Evolutionary conservation across 2,888 invertebrate genomes (phyloP).

Genomic region (Rhamphomyia laevipes): DNA sequence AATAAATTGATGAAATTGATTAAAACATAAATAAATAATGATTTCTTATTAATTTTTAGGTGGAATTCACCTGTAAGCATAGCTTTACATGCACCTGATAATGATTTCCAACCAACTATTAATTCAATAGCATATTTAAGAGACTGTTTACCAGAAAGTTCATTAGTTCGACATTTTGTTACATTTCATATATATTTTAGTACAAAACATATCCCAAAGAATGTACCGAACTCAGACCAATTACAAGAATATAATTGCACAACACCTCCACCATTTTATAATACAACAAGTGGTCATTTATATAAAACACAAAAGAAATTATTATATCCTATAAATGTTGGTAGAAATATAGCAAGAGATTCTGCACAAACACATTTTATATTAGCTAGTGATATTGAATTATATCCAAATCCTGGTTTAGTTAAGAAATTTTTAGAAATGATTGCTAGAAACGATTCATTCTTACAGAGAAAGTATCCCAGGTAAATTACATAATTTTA

Average conservation of each 20-base stretch:
- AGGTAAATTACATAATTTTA: conserved; percentile 26
- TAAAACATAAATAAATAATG: neutral
- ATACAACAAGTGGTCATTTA: conserved; percentile 50
- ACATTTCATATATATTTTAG: conserved; percentile 87
- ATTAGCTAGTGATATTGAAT: conserved; percentile 78
- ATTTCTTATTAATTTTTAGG: conserved; percentile 28
- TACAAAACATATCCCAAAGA: conserved; percentile 70
- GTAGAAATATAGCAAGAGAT: conserved; percentile 78
- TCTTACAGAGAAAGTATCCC: conserved; percentile 46
- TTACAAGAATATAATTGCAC: conserved; percentile 61
- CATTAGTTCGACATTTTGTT: conserved; percentile 63
- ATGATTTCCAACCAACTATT: conserved; percentile 65
- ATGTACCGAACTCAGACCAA: conserved; percentile 52
- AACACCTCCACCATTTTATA: conserved; percentile 54
- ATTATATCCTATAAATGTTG: conserved; percentile 82
- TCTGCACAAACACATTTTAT: conserved; percentile 71
- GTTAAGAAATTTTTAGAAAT: conserved; percentile 72
- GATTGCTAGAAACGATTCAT: conserved; percentile 61
- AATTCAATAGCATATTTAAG: conserved; percentile 70
- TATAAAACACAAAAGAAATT: conserved; percentile 72
- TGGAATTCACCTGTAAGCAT: conserved; percentile 84
- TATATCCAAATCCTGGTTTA: conserved; percentile 76
- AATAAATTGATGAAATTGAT: no score
- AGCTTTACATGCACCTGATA: conserved; percentile 77
- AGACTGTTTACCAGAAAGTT: conserved; percentile 54